Conservation (phyloP, 2,797 vertebrate species). For the Sorex maritimensis region DNA sequence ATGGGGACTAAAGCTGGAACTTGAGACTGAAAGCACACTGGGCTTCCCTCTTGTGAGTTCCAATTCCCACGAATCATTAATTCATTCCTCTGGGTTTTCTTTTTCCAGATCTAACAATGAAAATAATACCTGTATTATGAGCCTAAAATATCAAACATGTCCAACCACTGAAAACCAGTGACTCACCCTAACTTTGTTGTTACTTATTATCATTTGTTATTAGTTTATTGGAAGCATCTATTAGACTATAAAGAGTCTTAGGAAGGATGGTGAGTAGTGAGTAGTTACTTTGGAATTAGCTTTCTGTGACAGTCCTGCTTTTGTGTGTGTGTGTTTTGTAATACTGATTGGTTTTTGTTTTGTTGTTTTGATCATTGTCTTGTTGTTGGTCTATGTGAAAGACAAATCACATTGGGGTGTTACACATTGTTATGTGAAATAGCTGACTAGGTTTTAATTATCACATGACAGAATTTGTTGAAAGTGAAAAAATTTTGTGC, state of each 20-base stretch:
- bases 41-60: background rate
- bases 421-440: too few relatives aligned
- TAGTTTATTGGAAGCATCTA: background rate
- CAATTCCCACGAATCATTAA: background rate
- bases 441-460: background rate
- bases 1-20: background rate
- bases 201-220: background rate
- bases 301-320: background rate
- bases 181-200: background rate
- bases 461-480: slow-evolving; percentile 36
- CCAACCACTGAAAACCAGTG: background rate
- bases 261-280: background rate
- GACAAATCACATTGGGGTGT: too few relatives aligned
- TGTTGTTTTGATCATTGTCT: too few relatives aligned
- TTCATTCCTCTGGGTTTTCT: background rate
- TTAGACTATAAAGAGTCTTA: background rate
- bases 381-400: too few relatives aligned
- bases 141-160: background rate
- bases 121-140: slow-evolving; percentile 2
- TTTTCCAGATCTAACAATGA: background rate
- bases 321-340: background rate
- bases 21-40: background rate
- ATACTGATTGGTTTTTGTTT: background rate
- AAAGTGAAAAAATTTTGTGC: background rate
- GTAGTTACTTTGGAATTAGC: background rate